A percentile compares a stretch with the other conserved stretches of the same genome.
These are phyloP conservation scores for Oasisia sp. DNA, from an alignment of 2,888 invertebrate species.

Conservation along the genomic window DNA sequence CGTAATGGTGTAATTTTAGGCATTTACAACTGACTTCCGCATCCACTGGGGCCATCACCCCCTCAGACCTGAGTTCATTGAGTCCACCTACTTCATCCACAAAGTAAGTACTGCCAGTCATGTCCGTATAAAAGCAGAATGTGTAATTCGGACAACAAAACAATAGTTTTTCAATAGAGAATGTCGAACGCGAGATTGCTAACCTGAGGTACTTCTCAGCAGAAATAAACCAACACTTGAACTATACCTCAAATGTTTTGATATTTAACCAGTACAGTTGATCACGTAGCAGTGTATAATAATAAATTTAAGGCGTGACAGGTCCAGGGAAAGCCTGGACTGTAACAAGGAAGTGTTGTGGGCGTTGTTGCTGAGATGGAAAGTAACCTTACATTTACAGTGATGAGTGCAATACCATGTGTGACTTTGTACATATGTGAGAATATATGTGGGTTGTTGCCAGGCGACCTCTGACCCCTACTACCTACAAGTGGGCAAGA, in stretches of 20 bases:
- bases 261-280: too few species aligned
- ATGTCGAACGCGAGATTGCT: too few species aligned
- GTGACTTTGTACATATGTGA: background rate
- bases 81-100: slow-evolving; percentile 97
- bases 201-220: too few species aligned
- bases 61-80: slow-evolving; percentile 94
- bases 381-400: too few species aligned
- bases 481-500: slow-evolving; percentile 91
- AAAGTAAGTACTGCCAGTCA: slow-evolving; percentile 62
- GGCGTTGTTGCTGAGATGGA: too few species aligned
- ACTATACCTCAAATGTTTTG: too few species aligned
- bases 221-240: too few species aligned
- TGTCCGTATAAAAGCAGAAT: too few species aligned
- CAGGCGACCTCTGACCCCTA: slow-evolving; percentile 94
- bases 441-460: slow-evolving; percentile 20
- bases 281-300: too few species aligned
- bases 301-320: too few species aligned
- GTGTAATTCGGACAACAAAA: background rate
- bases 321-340: too few species aligned
- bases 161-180: background rate
- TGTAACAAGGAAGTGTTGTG: too few species aligned
- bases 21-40: slow-evolving; percentile 97
- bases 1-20: slow-evolving; percentile 65
- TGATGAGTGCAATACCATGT: background rate
- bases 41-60: slow-evolving; percentile 99